Conservation (phyloP, 2,113 vertebrate genomes). For the Clarias macrocephalus region DNA sequence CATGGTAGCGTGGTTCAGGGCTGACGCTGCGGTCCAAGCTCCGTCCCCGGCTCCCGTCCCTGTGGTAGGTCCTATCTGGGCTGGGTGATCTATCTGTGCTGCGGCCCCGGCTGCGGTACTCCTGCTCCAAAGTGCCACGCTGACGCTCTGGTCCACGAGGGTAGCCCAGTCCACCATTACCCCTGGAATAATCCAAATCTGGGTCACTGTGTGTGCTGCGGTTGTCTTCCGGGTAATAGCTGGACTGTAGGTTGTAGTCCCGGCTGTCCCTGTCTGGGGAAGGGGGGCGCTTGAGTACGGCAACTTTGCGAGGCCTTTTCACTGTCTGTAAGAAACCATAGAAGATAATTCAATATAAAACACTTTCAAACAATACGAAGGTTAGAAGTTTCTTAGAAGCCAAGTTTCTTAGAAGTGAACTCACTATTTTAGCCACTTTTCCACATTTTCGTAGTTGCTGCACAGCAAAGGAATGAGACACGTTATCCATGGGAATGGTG, state of each 20-base stretch:
- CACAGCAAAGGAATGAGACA: slow-evolving; percentile 91
- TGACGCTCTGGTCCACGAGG: slow-evolving; percentile 77
- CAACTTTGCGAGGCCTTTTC: slow-evolving; percentile 85
- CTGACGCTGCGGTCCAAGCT: slow-evolving; percentile 70
- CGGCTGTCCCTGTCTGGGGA: slow-evolving; percentile 74
- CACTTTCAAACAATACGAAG: not conserved
- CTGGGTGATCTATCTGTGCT: slow-evolving; percentile 72
- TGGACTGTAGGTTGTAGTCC: slow-evolving; percentile 72
- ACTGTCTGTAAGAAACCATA: slow-evolving; percentile 74
- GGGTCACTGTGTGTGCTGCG: slow-evolving; percentile 75
- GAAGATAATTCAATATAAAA: not conserved
- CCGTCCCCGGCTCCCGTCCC: slow-evolving; percentile 71
- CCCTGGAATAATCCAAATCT: slow-evolving; percentile 78
- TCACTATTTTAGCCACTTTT: slow-evolving; percentile 90
- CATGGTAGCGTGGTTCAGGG: slow-evolving; percentile 70
- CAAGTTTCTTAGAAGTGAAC: slow-evolving; percentile 59
- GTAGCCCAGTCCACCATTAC: slow-evolving; percentile 73
- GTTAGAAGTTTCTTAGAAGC: not conserved
- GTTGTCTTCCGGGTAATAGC: slow-evolving; percentile 81
- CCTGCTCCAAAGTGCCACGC: slow-evolving; percentile 69
- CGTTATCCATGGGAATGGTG: slow-evolving; percentile 86
- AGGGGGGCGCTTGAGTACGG: slow-evolving; percentile 72
- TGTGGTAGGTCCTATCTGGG: slow-evolving; percentile 70
- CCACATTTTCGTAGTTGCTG: slow-evolving; percentile 93
- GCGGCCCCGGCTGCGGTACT: slow-evolving; percentile 71